Percentiles rank a stretch among this genome's conserved stretches.
phyloP scores from a whole-genome alignment of 2,888 invertebrate species.

The Lasioglossum leucozonium region DNA sequence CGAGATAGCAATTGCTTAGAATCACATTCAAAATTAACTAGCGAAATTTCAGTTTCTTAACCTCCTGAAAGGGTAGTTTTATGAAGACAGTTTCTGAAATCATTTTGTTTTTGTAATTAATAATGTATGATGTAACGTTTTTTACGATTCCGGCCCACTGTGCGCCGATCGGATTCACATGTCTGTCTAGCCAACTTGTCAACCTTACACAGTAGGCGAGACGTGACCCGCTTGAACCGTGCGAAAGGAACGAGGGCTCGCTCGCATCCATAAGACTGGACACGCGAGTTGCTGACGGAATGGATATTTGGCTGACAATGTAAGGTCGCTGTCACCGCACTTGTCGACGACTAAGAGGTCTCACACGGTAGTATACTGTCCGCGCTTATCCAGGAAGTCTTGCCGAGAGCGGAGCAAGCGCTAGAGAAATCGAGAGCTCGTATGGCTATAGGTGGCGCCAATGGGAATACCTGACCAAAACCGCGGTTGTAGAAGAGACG shows the following conservation, averaged over 20 bases:
- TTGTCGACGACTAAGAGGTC: conserved; percentile 1
- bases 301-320: not conserved
- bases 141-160: not conserved
- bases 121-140: not conserved
- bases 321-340: not conserved
- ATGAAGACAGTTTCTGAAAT: no score
- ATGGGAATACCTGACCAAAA: conserved; percentile 3
- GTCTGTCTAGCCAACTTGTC: not conserved
- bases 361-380: not conserved
- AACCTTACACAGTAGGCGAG: not conserved
- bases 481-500: not conserved
- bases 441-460: not conserved
- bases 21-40: no score
- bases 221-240: not conserved
- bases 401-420: not conserved
- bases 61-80: no score
- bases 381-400: not conserved
- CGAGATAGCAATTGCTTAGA: no score
- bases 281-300: conserved; percentile 5
- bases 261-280: not conserved
- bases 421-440: not conserved
- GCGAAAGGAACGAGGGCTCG: not conserved
- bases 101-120: no score
- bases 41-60: no score
- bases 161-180: not conserved